Evolutionary conservation across 1,140 invertebrate species (phyloP), one percentile per base, ranked within the genome.

Genomic region (Ladona fulva): DNA sequence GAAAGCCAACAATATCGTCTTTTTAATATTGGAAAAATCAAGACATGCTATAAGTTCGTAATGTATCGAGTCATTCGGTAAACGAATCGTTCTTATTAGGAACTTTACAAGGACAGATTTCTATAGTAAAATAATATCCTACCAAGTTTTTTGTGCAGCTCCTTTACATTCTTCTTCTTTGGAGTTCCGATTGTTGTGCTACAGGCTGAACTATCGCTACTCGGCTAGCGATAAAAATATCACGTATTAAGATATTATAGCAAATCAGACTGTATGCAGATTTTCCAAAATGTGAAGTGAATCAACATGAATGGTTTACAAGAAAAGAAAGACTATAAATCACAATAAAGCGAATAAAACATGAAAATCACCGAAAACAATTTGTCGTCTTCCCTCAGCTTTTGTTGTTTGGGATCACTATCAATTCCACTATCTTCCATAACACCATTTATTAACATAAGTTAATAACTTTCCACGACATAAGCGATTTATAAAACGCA

Each of bases 371-470:
- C 52, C 52, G 52, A 66, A 66, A 66, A 66, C 52, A 66, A 66
- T 12, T 66, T 66, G n/a, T 66, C 52, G 52, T 66, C 52, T 66
- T 66, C 52, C n/a, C 52, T 16, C 52, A 66, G n/a, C 52, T 66
- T 66, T 66, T 66, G 52, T 12, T 66, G 52, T 12, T 66, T 66
- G 16, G 52, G 52, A 22, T 66, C 52, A 66, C 52, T 66, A 66
- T 66, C 52, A 12, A 66, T 66, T 66, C 52, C 52, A 66, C 52
- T 66, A 66, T 66, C 52, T 66, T 66, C 52, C 52, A 66, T 66
- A 66, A 66, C 52, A 37, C 29, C 29, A 66, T 66, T 66, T 66
- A 66, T 6, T 66, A 37, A 5, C 29, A 37, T 37, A 5, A 37
- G 29, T 37, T 37, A 37, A 5, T 37, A 37, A 37, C 29, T 37